Evolutionary conservation across 2,113 vertebrate genomes (phyloP).

Genomic region (western clawed frog (Xenopus tropicalis)): DNA sequence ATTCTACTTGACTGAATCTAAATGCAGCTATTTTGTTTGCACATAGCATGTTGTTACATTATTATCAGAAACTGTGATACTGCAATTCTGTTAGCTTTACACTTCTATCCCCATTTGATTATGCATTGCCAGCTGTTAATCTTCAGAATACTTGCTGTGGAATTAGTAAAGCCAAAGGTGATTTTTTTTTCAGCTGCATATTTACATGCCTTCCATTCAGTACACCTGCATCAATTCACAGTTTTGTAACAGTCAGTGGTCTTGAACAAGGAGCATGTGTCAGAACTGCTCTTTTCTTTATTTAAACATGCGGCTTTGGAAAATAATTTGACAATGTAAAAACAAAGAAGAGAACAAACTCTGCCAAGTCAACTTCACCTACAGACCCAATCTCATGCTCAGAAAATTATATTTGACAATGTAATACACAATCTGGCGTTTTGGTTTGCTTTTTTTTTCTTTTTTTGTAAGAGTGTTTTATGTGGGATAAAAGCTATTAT

Average conservation of each 20-base stretch:
- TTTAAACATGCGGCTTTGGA: conserved; percentile 12
- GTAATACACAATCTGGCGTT: neutral
- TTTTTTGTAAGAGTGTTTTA: neutral
- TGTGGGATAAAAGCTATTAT: neutral
- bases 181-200: conserved; percentile 34
- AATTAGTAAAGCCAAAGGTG: conserved; percentile 38
- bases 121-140: conserved; percentile 38
- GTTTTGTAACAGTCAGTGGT: conserved; percentile 23
- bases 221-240: conserved; percentile 36
- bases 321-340: conserved; percentile 23
- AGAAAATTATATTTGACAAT: conserved; percentile 23
- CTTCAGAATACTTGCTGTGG: conserved; percentile 20
- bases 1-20: neutral
- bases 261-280: conserved; percentile 26
- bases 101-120: conserved; percentile 29
- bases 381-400: neutral
- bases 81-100: conserved; percentile 17
- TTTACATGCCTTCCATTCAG: conserved; percentile 19
- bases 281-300: conserved; percentile 14
- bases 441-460: no score
- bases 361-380: conserved; percentile 18
- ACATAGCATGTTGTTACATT: conserved; percentile 5
- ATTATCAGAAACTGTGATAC: neutral
- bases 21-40: conserved; percentile 17
- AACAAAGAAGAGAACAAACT: conserved; percentile 18